Evolutionary conservation across 2,113 vertebrate genomes (phyloP).

Genomic region (Empidonax traillii): DNA sequence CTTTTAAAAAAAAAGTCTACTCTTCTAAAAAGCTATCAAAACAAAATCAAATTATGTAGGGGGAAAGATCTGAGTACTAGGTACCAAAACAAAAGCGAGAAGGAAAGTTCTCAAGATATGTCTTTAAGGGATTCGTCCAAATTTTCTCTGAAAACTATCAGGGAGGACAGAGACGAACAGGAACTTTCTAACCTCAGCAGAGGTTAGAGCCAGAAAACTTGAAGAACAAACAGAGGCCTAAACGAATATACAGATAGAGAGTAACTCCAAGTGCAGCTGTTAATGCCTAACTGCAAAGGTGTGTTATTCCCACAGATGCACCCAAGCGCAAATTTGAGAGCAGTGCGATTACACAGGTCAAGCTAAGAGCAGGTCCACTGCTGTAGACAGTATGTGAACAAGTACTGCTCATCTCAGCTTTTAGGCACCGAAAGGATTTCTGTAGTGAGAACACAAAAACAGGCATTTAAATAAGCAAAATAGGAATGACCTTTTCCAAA

Average conservation of each 20-base stretch:
- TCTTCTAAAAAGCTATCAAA: background rate
- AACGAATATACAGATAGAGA: background rate
- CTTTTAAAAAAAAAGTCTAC: background rate
- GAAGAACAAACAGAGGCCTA: background rate
- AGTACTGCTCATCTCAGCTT: background rate
- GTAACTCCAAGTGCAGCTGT: background rate
- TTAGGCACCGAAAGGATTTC: background rate
- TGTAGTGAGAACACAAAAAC: background rate
- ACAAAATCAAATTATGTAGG: background rate
- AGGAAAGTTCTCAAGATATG: background rate
- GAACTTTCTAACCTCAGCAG: background rate
- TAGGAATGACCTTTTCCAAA: background rate
- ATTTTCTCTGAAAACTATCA: background rate
- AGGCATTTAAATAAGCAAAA: background rate
- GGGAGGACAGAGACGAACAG: background rate
- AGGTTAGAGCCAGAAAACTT: background rate
- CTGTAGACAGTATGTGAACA: background rate
- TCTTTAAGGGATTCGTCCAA: background rate
- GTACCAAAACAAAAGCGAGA: background rate
- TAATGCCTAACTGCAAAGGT: conserved; percentile 35
- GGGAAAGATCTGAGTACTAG: background rate
- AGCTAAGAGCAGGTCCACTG: background rate
- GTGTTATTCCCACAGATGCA: background rate
- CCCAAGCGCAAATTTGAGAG: background rate
- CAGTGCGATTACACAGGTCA: background rate